Base-by-base conservation (phyloP, 1,140 invertebrate species). In the Aphaenogaster rudis region DNA sequence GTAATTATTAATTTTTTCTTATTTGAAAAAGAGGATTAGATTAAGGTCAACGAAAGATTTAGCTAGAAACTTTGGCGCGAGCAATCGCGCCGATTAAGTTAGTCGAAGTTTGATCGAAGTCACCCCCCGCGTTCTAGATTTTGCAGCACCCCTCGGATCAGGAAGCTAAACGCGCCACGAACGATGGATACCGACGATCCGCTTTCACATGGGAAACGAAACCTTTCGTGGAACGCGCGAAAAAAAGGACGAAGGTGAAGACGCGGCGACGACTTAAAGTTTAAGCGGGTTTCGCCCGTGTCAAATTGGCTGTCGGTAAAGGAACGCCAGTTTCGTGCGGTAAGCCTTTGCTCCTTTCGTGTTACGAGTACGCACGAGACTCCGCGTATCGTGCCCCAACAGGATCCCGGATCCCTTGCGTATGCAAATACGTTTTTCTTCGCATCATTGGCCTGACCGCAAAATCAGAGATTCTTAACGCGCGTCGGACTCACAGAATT, bases 221-320 rank as follows among this genome's bases (percentile, higher is more conserved):
- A 79, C 9, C 21, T 78, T 39, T 61, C 21, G 8, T 52, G 6
- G 2, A 21, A 36, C 8, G 36, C 7, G 7, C 8, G n/a, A 28
- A 64, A 48, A 64, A 80, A 54, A 21, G 7, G 45, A 33, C 21
- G 11, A 69, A n/a, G 8, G 42, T 48, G 4, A 79, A 72, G 36
- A 54, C 28, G 42, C 11, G 21, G 15, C 17, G 39, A 42, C 21
- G 64, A 57, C 52, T 28, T 42, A 17, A 80, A 45, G 7, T 52
- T 64, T 66, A 57, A 74, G 52, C 59, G 15, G 17, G 52, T 63
- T 52, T 33, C n/a, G n/a, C 57, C n/a, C 66, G 54, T 59, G 45
- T 84, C 57, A 78, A 88, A 86, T 71, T 80, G 82, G 52, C 88
- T 42, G 86, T 89, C 79, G 88, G 88, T 89, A 89, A 88, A 81